These are phyloP conservation scores for Mayetiola destructor DNA, from an alignment of 2,888 invertebrate genomes.

Conservation along the genomic window DNA sequence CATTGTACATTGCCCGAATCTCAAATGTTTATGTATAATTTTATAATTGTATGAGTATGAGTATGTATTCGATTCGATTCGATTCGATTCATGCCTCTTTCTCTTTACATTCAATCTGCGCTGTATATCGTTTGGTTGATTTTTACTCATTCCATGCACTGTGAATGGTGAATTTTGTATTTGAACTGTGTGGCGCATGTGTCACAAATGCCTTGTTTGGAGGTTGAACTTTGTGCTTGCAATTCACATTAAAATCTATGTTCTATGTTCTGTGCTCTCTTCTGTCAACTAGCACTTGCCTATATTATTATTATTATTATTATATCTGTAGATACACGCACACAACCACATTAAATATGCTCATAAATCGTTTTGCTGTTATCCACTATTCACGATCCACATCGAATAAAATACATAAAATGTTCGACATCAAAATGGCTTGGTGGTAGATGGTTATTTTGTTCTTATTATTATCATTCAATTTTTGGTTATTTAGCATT, in stretches of 20 bases:
- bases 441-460: background rate
- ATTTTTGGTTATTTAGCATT: constrained; percentile 13
- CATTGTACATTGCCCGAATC: background rate
- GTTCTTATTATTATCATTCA: background rate
- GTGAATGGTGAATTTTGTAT: background rate
- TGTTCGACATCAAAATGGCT: no score
- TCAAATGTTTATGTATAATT: background rate
- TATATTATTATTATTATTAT: background rate
- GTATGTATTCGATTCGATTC: background rate
- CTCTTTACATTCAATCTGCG: background rate
- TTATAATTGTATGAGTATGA: background rate
- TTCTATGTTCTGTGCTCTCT: background rate
- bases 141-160: background rate
- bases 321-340: background rate
- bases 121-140: no score
- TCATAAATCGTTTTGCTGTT: background rate
- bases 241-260: background rate
- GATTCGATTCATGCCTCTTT: background rate
- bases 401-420: background rate
- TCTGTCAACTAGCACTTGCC: background rate
- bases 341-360: background rate
- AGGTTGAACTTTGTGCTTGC: background rate
- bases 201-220: constrained; percentile 1
- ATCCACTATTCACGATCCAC: background rate
- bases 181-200: constrained; percentile 10